These are phyloP conservation scores for Stenodera caucasica DNA, from an alignment of 2,888 invertebrate species.

Conservation along the genomic window DNA sequence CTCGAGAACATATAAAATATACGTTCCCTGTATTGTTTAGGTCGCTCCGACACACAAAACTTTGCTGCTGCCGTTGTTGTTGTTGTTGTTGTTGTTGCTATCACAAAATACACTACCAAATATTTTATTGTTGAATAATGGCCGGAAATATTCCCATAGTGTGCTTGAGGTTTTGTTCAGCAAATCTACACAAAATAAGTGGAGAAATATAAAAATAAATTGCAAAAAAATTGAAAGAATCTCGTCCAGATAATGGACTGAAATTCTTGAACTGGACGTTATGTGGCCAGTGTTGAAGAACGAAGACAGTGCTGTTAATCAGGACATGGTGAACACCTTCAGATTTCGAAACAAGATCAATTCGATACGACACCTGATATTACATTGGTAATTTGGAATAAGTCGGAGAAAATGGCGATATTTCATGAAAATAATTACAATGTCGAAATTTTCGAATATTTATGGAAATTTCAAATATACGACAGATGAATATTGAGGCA, in stretches of 20 bases:
- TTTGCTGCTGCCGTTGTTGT: background rate
- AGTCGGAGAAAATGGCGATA: background rate
- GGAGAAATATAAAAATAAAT: background rate
- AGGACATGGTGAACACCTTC: background rate
- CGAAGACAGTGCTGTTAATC: background rate
- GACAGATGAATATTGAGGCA: slow-evolving; percentile 33
- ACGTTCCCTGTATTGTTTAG: slow-evolving; percentile 15
- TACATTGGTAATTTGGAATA: background rate
- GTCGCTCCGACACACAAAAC: slow-evolving; percentile 4
- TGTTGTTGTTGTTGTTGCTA: background rate
- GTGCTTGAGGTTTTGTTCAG: slow-evolving; percentile 3
- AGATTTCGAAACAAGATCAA: slow-evolving; percentile 3
- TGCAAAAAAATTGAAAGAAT: background rate
- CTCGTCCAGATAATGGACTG: slow-evolving; percentile 6
- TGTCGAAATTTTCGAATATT: background rate
- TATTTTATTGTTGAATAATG: slow-evolving; percentile 6
- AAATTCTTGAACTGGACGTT: slow-evolving; percentile 7
- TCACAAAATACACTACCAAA: background rate
- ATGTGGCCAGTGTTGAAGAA: background rate
- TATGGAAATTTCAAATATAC: background rate
- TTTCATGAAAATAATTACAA: background rate
- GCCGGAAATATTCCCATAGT: slow-evolving; percentile 8
- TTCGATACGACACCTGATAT: slow-evolving; percentile 3
- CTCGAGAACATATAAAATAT: slow-evolving; percentile 30
- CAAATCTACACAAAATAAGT: background rate